Conservation (phyloP, 2,113 vertebrate species). For the Hydropotes inermis region DNA sequence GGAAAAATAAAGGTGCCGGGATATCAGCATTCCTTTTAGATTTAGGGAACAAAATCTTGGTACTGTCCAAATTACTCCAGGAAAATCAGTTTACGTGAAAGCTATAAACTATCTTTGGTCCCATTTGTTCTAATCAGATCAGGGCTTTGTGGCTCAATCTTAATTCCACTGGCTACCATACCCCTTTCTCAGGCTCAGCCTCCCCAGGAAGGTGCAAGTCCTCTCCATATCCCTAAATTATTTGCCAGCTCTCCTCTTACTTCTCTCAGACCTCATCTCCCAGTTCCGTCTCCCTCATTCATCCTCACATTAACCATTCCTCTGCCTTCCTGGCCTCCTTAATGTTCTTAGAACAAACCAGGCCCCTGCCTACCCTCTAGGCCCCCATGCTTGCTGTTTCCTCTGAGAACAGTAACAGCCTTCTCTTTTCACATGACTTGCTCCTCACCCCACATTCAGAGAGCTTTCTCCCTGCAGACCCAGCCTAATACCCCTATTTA, state of each 20-base stretch:
- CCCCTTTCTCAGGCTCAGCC: neutral
- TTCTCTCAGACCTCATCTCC: neutral
- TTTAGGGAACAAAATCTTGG: neutral
- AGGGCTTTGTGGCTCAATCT: neutral
- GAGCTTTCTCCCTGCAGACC: neutral
- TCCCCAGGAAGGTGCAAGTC: neutral
- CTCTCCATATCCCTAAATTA: neutral
- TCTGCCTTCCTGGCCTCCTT: neutral
- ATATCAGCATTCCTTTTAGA: neutral
- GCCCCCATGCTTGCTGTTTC: neutral
- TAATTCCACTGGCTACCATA: neutral
- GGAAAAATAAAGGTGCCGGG: neutral
- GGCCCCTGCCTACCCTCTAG: neutral
- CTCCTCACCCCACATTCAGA: neutral
- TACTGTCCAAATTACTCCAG: conserved; percentile 8
- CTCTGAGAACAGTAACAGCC: neutral
- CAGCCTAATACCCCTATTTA: neutral
- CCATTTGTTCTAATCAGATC: neutral
- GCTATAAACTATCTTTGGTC: neutral
- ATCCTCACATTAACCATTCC: neutral
- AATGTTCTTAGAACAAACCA: neutral
- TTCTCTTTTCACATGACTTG: neutral
- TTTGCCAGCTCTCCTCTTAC: neutral
- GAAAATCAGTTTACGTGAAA: neutral
- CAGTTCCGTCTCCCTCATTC: neutral